A percentile compares a stretch with the other conserved stretches of the same genome.
Conservation (phyloP, 2,113 vertebrate genomes). For the Chrysochloris asiatica region DNA sequence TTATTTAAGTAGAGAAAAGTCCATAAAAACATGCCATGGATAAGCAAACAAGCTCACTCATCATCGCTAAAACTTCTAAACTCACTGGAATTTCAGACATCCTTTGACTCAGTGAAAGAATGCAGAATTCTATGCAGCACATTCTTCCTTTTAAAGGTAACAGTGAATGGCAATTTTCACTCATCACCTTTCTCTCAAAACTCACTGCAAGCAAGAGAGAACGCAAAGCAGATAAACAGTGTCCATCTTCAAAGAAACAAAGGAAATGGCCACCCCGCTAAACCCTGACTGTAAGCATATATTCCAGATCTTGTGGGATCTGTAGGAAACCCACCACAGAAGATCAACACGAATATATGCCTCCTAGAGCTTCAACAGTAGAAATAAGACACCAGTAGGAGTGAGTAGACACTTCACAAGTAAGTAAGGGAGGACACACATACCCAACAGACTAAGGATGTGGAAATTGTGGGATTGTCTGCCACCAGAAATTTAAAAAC, state of each 20-base stretch:
- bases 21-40: background rate
- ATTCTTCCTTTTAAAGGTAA: background rate
- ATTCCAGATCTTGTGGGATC: background rate
- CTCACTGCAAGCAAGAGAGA: background rate
- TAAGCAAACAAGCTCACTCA: background rate
- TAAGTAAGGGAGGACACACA: background rate
- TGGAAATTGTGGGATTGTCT: background rate
- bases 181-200: background rate
- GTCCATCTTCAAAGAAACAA: background rate
- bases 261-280: background rate
- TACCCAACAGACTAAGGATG: background rate
- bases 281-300: background rate
- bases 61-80: background rate
- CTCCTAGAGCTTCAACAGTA: background rate
- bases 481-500: background rate
- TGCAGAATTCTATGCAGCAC: background rate
- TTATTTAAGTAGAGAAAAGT: conserved; percentile 25
- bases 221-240: background rate
- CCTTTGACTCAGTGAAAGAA: background rate
- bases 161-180: background rate
- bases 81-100: background rate
- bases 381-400: background rate
- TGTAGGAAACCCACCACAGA: background rate
- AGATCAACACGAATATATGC: background rate
- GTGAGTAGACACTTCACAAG: background rate